A percentile compares a stretch with the other conserved stretches of the same genome.
Evolutionary conservation across 2,888 invertebrate genomes (phyloP).

Genomic region (Mythimna impura): DNA sequence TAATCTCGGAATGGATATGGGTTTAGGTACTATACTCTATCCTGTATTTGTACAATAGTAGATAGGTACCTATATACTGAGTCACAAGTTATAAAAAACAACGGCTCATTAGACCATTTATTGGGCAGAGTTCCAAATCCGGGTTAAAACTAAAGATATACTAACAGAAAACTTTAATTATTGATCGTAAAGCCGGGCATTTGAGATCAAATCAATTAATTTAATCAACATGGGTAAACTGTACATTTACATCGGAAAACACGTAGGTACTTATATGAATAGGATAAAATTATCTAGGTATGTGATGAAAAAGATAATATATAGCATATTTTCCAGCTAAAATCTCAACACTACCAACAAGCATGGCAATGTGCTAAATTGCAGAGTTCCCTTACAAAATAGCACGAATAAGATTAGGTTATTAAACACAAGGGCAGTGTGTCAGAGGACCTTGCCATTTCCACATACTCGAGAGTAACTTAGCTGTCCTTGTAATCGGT

Average conservation of each 20-base stretch:
- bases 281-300: background rate
- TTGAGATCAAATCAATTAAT: slow-evolving; percentile 28
- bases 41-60: background rate
- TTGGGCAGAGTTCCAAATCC: slow-evolving; percentile 44
- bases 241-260: too few species aligned
- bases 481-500: slow-evolving; percentile 4
- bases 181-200: background rate
- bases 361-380: background rate
- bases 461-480: slow-evolving; percentile 4
- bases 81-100: slow-evolving; percentile 36
- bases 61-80: slow-evolving; percentile 12
- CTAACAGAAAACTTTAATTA: slow-evolving; percentile 16
- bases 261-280: background rate
- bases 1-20: background rate
- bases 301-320: background rate
- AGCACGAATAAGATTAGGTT: background rate
- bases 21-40: background rate
- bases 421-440: too few species aligned
- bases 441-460: background rate
- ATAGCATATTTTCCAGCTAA: background rate
- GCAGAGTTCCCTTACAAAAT: background rate
- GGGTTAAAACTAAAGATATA: slow-evolving; percentile 28
- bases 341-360: background rate
- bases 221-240: background rate
- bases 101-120: slow-evolving; percentile 23